Conservation (phyloP, 2,113 vertebrate species). For the Dryoscopus gambensis region DNA sequence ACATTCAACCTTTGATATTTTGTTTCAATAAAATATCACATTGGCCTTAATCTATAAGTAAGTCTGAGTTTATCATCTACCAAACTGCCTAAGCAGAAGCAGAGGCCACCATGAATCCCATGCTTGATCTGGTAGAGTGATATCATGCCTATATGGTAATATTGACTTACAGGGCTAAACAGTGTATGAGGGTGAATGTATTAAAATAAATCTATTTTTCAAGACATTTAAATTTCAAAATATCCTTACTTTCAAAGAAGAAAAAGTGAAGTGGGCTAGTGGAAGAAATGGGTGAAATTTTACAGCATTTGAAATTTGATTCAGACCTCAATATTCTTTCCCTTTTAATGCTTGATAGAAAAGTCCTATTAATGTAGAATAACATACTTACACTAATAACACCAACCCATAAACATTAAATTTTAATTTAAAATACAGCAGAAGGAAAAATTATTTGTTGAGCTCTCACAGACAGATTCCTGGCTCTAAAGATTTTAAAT, state of each 20-base stretch:
- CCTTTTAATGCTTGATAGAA: neutral
- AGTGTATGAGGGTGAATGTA: neutral
- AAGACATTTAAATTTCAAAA: neutral
- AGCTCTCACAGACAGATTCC: neutral
- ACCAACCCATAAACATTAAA: neutral
- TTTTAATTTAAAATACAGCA: neutral
- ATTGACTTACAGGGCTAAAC: neutral
- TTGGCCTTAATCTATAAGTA: neutral
- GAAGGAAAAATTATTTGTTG: neutral
- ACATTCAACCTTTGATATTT: neutral
- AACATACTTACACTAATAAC: neutral
- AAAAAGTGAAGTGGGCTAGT: neutral
- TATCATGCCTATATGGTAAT: neutral
- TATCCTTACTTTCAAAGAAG: neutral
- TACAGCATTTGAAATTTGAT: neutral
- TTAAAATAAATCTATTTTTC: neutral
- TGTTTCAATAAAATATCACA: neutral
- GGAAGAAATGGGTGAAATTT: neutral
- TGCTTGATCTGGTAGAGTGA: neutral
- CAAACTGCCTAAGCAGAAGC: neutral
- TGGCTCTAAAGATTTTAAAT: neutral
- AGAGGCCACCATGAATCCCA: neutral
- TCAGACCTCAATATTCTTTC: neutral
- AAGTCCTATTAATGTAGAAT: neutral
- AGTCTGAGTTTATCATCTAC: constrained; percentile 38